Percentiles rank a stretch among this genome's conserved stretches.
Evolutionary conservation across 2,797 vertebrate genomes (phyloP).

Genomic region (Arctocebus calabarensis): DNA sequence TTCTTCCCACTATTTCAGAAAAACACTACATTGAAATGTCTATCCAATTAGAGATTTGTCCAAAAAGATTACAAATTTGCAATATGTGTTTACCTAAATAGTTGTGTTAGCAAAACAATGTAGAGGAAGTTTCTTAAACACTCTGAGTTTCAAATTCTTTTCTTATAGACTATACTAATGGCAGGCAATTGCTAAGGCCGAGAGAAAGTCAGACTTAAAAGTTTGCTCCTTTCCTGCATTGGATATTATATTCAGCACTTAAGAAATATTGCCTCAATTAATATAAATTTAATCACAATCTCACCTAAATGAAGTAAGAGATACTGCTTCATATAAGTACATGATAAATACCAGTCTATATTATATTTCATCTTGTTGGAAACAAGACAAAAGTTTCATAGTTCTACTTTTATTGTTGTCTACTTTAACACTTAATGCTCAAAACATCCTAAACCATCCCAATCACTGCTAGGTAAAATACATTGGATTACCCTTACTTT

Average conservation of each 20-base stretch:
- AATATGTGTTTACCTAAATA: neutral
- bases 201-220: neutral
- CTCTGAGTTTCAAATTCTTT: constrained; percentile 5
- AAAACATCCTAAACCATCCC: neutral
- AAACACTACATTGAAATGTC: neutral
- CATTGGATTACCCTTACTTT: neutral
- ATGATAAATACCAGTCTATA: neutral
- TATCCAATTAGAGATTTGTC: neutral
- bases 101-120: neutral
- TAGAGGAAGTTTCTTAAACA: neutral
- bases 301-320: constrained; percentile 14
- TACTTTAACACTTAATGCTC: neutral
- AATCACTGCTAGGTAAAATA: neutral
- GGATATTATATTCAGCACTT: neutral
- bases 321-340: neutral
- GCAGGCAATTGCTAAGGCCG: neutral
- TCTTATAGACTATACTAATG: neutral
- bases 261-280: neutral
- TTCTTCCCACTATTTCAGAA: neutral
- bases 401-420: neutral
- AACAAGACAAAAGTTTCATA: neutral
- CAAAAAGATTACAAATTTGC: neutral
- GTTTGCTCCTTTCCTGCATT: neutral
- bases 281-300: constrained; percentile 29
- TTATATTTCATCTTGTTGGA: neutral